Evolutionary conservation across 1,140 invertebrate species (phyloP), one percentile per base, ranked within the genome.

Genomic region (Camponotus pennsylvanicus): DNA sequence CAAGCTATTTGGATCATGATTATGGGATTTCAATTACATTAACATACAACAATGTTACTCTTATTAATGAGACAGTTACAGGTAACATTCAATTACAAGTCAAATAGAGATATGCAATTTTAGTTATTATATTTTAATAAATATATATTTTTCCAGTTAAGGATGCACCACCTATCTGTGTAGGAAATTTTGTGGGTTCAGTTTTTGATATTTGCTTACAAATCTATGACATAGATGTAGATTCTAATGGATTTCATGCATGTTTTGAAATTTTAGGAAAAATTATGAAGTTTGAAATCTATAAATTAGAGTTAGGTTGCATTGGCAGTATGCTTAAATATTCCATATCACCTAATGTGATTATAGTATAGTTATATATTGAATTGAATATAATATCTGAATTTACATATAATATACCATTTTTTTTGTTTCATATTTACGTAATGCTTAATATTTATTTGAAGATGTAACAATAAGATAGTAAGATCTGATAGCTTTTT

Each of bases 31-130:
- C 93, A 42, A 5, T 93, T 0, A 93, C 92, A 13, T 34, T 94
- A 1, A 92, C 93, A 11, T 93, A 88, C 21, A 92, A 94, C 42
- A 69, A 88, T 13, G 83, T 88, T 18, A 61, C 75, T 5, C 57
- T 94, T n/a, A 91, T 90, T 57, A 94, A 94, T 69, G 90, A 93
- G 85, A 94, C 93, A 59, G 37, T 94, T 34, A 93, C 94, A 90
- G 93, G 93, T 94, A 90, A 86, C 49, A 70, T 64, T 73, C 32
- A 6, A 42, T 49, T 77, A 11, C 55, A 37, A 34, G 42, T 71
- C 8, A 34, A 67, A 27, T 27, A 27, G 8, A 57, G 0, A 40
- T 34, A 13, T 73, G 55, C 11, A 49, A 61, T 69, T 70, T 61
- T 11, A 27, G 4, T 67, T 67, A 37, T 59, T 40, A 66, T 71